Percentiles rank a stretch among this genome's conserved stretches.
These are phyloP conservation scores for Pseudococcus viburni DNA, from an alignment of 2,888 invertebrate genomes.

Conservation along the genomic window DNA sequence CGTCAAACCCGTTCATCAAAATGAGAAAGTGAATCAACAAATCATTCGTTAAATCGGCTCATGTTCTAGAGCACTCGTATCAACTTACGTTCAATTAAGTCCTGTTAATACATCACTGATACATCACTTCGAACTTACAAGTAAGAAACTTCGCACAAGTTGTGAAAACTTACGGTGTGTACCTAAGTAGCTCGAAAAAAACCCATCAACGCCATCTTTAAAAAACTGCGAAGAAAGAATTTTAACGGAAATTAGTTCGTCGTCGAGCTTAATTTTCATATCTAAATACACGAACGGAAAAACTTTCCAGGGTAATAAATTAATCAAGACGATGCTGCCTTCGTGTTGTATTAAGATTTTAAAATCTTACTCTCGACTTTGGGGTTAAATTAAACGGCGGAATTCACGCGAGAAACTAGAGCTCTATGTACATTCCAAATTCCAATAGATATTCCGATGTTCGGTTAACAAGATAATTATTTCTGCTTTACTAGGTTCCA, in stretches of 20 bases:
- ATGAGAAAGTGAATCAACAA: background rate
- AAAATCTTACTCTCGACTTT: background rate
- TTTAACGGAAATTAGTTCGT: background rate
- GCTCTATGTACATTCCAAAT: background rate
- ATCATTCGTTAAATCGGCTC: background rate
- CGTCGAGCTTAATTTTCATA: conserved; percentile 19
- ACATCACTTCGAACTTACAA: background rate
- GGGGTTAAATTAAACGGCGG: background rate
- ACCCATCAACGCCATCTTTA: background rate
- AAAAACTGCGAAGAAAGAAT: background rate
- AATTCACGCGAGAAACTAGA: background rate
- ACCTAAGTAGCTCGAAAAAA: background rate
- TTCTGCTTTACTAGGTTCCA: background rate
- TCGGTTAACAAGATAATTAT: background rate
- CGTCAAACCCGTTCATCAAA: background rate
- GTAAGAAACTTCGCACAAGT: background rate
- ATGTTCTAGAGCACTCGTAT: background rate
- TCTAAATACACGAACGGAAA: background rate
- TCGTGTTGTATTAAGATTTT: background rate
- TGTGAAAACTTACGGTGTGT: background rate
- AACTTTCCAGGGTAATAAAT: background rate
- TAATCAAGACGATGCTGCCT: background rate
- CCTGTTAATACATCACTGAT: background rate
- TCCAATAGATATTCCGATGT: background rate
- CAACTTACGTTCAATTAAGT: conserved; percentile 23